Percentiles rank a stretch among this genome's conserved stretches.
Evolutionary conservation across 2,797 vertebrate genomes (phyloP).

Genomic region (Phoebastria nigripes): DNA sequence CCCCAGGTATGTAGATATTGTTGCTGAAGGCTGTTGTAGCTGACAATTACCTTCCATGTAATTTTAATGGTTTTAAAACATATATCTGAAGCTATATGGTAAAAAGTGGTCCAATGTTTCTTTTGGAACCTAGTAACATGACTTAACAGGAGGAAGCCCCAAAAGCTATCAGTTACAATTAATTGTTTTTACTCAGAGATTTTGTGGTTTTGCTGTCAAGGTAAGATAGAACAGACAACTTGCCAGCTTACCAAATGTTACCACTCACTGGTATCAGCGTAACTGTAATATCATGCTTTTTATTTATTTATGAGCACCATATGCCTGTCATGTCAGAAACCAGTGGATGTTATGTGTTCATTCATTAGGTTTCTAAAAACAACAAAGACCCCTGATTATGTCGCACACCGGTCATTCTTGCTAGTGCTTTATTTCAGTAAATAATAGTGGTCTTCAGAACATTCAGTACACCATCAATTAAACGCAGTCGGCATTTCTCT

Average conservation of each 20-base stretch:
- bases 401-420: conserved; percentile 65
- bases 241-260: conserved; percentile 78
- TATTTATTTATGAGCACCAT: conserved; percentile 91
- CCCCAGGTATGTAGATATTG: neutral
- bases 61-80: conserved; percentile 54
- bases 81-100: conserved; percentile 12
- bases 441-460: conserved; percentile 12
- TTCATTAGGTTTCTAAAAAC: conserved; percentile 72
- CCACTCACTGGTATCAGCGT: conserved; percentile 57
- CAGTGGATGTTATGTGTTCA: conserved; percentile 72
- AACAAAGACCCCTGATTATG: conserved; percentile 78
- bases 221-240: conserved; percentile 60
- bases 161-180: conserved; percentile 33
- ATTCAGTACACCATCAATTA: neutral
- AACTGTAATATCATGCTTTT: conserved; percentile 75
- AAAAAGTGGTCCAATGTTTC: conserved; percentile 18
- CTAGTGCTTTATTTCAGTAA: conserved; percentile 36
- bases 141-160: conserved; percentile 14
- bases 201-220: conserved; percentile 55
- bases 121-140: neutral
- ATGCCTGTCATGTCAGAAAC: conserved; percentile 78
- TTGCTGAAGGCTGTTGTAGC: conserved; percentile 2
- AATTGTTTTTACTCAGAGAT: conserved; percentile 59
- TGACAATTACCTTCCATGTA: neutral
- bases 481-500: neutral